phyloP scores from a whole-genome alignment of 2,113 vertebrate species.

The Sigmodon hispidus region DNA sequence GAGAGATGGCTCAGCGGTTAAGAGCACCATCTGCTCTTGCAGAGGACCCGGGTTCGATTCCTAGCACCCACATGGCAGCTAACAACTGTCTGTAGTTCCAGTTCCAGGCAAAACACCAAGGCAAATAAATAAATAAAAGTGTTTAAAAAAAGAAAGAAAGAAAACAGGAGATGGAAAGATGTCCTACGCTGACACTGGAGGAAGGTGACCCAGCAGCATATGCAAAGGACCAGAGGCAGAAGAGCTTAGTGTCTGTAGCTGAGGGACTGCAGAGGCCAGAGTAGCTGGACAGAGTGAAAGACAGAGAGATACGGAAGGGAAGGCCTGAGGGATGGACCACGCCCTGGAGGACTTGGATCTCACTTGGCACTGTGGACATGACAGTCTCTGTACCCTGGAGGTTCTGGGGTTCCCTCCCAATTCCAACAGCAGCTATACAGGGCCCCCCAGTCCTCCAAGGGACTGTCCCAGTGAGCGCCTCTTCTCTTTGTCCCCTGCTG shows the following conservation, averaged over 20 bases:
- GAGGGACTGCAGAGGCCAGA: not conserved
- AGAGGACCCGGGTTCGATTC: too few relatives aligned
- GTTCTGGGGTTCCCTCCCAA: not conserved
- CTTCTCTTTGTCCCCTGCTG: not conserved
- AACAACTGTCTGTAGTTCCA: too few relatives aligned
- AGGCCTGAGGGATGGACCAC: not conserved
- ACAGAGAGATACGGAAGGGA: not conserved
- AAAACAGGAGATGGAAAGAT: not conserved
- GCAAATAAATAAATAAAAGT: too few relatives aligned
- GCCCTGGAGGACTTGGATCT: not conserved
- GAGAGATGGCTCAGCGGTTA: too few relatives aligned
- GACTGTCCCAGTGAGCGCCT: not conserved
- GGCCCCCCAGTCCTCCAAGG: not conserved
- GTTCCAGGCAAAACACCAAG: too few relatives aligned
- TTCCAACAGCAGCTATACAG: not conserved
- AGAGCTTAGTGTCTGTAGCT: not conserved
- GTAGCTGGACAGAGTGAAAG: not conserved
- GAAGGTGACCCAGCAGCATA: rapidly evolving
- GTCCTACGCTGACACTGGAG: rapidly evolving
- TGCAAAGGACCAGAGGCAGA: slow-evolving; percentile 48
- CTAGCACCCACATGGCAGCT: too few relatives aligned
- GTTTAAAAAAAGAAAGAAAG: too few relatives aligned
- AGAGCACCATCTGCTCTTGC: too few relatives aligned
- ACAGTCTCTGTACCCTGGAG: not conserved
- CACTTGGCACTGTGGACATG: not conserved